A percentile compares a stretch with the other conserved stretches of the same genome.
Evolutionary conservation across 2,888 invertebrate genomes (phyloP).

Genomic region (Anarsia innoxiella): DNA sequence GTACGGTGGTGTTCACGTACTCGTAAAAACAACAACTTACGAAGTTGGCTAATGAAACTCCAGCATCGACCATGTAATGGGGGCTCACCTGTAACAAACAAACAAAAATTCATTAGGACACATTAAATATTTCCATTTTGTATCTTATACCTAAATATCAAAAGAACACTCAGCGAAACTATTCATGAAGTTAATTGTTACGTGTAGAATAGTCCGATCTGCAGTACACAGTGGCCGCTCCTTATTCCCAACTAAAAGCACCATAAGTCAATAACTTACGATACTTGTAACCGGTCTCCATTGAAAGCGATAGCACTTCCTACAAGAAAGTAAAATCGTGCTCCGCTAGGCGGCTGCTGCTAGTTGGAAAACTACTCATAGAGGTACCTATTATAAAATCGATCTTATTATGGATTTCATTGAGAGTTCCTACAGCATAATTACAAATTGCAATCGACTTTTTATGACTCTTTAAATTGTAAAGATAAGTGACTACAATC

Average conservation of each 20-base stretch:
- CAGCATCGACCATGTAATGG: constrained; percentile 38
- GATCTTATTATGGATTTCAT: too few species aligned
- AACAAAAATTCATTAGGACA: constrained; percentile 12
- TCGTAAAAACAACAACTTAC: too few species aligned
- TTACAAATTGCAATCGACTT: too few species aligned
- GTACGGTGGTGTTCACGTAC: too few species aligned
- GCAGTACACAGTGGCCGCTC: not conserved
- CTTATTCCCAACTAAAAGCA: constrained; percentile 22
- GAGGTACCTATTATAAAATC: not conserved
- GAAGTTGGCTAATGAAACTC: constrained; percentile 21
- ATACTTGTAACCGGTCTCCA: constrained; percentile 59
- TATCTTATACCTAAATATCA: too few species aligned
- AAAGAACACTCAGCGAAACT: too few species aligned
- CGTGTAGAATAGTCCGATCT: too few species aligned
- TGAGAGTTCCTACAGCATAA: too few species aligned
- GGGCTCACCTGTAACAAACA: constrained; percentile 52
- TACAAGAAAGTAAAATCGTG: constrained; percentile 71
- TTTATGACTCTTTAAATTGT: too few species aligned
- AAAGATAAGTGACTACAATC: too few species aligned
- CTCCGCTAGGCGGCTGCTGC: constrained; percentile 27
- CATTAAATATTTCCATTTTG: too few species aligned
- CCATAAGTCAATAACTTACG: constrained; percentile 15
- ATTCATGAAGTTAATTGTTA: too few species aligned
- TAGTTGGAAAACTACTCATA: not conserved
- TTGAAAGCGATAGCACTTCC: constrained; percentile 73